Percentiles rank a stretch among this genome's conserved stretches.
phyloP scores from a whole-genome alignment of 2,888 invertebrate genomes.

The Junonia oenone region DNA sequence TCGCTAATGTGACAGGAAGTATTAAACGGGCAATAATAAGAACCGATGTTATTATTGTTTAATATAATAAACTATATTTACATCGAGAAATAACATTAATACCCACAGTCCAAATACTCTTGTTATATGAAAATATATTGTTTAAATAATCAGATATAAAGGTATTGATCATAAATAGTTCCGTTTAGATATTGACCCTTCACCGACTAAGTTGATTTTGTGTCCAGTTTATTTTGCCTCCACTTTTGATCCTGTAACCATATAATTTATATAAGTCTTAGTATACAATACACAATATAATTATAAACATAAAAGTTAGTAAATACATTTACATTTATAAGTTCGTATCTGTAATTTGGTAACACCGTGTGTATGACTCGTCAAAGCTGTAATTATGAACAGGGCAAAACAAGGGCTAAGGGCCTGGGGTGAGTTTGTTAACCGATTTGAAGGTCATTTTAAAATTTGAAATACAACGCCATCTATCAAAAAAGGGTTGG shows the following conservation, averaged over 20 bases:
- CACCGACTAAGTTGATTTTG: constrained; percentile 31
- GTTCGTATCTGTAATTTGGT: neutral
- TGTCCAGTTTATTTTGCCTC: constrained; percentile 69
- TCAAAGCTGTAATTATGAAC: no score
- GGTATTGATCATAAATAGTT: constrained; percentile 38
- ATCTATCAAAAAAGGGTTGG: no score
- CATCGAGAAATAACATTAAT: constrained; percentile 56
- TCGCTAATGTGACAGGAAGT: neutral
- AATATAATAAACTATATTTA: constrained; percentile 45
- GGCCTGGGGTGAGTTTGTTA: no score
- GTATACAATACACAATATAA: neutral
- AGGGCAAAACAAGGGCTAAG: neutral
- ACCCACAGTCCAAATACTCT: constrained; percentile 37
- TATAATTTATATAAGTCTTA: constrained; percentile 14
- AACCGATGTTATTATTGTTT: constrained; percentile 27
- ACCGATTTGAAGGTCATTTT: no score
- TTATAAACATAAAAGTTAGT: neutral
- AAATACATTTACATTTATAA: neutral
- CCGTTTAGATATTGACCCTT: constrained; percentile 5
- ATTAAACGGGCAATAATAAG: constrained; percentile 28
- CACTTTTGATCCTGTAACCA: constrained; percentile 74
- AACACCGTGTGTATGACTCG: no score
- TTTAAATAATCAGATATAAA: constrained; percentile 28
- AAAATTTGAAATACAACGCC: no score
- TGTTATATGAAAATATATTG: constrained; percentile 46